A percentile compares a stretch with the other conserved stretches of the same genome.
Conservation (phyloP, 2,888 invertebrate species). For the Epiblema foenella region DNA sequence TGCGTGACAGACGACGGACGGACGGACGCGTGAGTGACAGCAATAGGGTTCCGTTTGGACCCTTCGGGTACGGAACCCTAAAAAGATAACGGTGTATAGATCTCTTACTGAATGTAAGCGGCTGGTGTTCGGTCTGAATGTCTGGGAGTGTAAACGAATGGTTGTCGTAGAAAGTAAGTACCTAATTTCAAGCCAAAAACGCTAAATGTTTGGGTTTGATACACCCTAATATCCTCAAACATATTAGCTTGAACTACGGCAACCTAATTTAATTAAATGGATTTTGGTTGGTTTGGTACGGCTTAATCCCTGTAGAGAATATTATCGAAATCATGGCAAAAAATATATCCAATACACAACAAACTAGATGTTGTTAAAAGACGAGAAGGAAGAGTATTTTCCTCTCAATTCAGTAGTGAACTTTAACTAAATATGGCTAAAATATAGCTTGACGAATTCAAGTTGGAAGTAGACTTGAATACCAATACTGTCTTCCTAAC, state of each 20-base stretch:
- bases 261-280: background rate
- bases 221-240: background rate
- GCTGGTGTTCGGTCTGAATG: background rate
- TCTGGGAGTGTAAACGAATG: background rate
- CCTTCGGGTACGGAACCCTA: too few species aligned
- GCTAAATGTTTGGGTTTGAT: background rate
- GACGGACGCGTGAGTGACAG: too few species aligned
- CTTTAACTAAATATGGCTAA: background rate
- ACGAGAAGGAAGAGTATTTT: background rate
- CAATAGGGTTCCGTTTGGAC: too few species aligned
- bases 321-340: background rate
- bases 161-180: background rate
- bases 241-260: background rate
- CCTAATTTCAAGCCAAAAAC: background rate
- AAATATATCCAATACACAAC: background rate
- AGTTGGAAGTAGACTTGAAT: background rate
- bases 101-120: background rate
- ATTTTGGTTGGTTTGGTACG: background rate
- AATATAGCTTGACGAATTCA: background rate
- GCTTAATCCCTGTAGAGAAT: slow-evolving; percentile 5
- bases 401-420: too few species aligned
- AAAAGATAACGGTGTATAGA: background rate
- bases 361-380: background rate
- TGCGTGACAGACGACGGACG: too few species aligned
- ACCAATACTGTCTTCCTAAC: slow-evolving; percentile 19